Conservation (phyloP, 1,140 invertebrate species). For the Drosophila repleta region DNA sequence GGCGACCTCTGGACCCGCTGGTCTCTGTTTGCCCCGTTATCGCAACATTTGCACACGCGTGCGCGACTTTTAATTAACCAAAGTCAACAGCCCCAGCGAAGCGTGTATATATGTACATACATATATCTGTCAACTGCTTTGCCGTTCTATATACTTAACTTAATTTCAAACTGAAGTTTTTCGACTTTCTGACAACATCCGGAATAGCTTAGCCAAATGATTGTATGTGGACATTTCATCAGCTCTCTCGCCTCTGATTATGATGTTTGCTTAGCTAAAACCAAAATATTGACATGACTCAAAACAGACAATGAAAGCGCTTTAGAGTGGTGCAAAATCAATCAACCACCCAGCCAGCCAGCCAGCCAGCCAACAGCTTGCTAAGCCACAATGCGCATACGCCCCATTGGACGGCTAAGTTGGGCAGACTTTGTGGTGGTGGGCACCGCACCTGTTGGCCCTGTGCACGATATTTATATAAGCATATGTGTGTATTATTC, state of each 20-base stretch:
- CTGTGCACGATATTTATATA: slow-evolving; percentile 1
- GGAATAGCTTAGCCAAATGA: slow-evolving; percentile 39
- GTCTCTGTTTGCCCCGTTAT: slow-evolving; percentile 19
- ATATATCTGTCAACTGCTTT: slow-evolving; percentile 17
- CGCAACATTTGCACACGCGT: slow-evolving; percentile 55
- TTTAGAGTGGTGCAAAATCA: slow-evolving; percentile 48
- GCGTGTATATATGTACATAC: slow-evolving; percentile 57
- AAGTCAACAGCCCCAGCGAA: slow-evolving; percentile 67
- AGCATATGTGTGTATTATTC: neutral
- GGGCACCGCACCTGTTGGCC: slow-evolving; percentile 30
- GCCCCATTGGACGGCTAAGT: slow-evolving; percentile 36
- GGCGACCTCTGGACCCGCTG: slow-evolving; percentile 18
- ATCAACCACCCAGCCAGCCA: slow-evolving; percentile 35
- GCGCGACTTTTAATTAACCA: slow-evolving; percentile 72
- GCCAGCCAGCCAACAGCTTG: neutral
- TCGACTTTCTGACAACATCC: slow-evolving; percentile 56
- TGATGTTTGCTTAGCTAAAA: slow-evolving; percentile 68
- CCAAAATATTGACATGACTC: slow-evolving; percentile 70
- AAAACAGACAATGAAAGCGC: slow-evolving; percentile 10
- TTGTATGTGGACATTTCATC: slow-evolving; percentile 73
- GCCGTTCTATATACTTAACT: slow-evolving; percentile 43
- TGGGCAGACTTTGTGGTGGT: slow-evolving; percentile 8
- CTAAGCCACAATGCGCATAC: slow-evolving; percentile 52
- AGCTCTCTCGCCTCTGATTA: slow-evolving; percentile 50
- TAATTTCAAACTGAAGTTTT: slow-evolving; percentile 21